Percentiles rank a stretch among this genome's conserved stretches.
Evolutionary conservation across 2,797 vertebrate species (phyloP).

Genomic region (Chaetophractus vellerosus): DNA sequence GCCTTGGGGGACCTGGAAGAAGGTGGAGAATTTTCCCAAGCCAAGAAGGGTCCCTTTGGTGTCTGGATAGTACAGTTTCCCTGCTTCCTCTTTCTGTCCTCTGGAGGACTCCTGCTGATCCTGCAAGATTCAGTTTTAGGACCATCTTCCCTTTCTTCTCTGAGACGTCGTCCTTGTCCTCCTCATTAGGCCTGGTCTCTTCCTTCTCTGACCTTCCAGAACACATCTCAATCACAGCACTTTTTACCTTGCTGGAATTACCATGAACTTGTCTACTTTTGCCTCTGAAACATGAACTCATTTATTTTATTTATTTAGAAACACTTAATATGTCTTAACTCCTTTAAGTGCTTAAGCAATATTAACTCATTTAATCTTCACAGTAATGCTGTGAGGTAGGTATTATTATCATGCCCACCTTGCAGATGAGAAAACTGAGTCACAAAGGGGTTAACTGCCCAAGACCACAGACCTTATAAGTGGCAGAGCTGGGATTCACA

Average conservation of each 20-base stretch:
- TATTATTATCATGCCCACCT: background rate
- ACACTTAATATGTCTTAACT: background rate
- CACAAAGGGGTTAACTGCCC: background rate
- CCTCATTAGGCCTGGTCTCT: too few relatives aligned
- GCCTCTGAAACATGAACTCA: background rate
- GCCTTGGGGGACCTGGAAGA: background rate
- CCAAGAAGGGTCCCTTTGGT: background rate
- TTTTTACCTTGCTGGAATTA: background rate
- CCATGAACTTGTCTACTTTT: background rate
- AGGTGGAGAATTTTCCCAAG: background rate
- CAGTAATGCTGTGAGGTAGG: background rate
- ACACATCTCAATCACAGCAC: background rate
- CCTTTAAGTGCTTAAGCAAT: background rate
- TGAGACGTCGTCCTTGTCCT: background rate
- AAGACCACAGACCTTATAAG: background rate
- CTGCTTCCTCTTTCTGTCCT: background rate
- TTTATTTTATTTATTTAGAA: constrained; percentile 57
- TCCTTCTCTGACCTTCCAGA: background rate
- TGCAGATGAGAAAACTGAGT: background rate
- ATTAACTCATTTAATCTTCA: background rate
- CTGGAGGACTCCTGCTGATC: background rate
- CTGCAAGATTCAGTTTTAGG: background rate
- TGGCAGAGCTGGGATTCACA: background rate
- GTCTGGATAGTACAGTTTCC: background rate
- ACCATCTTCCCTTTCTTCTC: background rate